Conservation (phyloP, 2,888 invertebrate genomes). For the Dynastes hyllus region DNA sequence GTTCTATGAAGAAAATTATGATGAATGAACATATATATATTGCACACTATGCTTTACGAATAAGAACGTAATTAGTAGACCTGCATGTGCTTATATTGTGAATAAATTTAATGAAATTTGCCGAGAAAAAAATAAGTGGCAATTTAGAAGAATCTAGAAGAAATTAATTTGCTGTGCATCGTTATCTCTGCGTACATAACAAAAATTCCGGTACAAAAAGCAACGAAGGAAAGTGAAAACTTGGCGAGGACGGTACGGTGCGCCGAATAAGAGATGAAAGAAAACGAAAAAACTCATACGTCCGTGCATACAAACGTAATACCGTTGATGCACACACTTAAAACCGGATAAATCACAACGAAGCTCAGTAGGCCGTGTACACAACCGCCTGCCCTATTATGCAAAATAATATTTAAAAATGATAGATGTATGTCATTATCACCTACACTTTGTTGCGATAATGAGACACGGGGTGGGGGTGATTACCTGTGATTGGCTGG, state of each 20-base stretch:
- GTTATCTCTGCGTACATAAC: no score
- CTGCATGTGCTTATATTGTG: no score
- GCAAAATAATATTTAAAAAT: slow-evolving; percentile 48
- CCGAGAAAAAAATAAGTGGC: no score
- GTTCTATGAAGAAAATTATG: no score
- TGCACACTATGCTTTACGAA: no score
- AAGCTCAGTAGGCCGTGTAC: slow-evolving; percentile 46
- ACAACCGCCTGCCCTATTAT: slow-evolving; percentile 46
- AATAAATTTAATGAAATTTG: no score
- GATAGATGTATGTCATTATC: slow-evolving; percentile 49
- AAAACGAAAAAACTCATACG: slow-evolving; percentile 24
- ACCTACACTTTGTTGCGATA: slow-evolving; percentile 49
- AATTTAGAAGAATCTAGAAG: no score
- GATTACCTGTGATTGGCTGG: slow-evolving; percentile 54
- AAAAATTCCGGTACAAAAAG: background rate
- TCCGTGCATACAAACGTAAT: slow-evolving; percentile 10
- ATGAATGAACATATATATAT: no score
- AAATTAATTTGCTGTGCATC: no score
- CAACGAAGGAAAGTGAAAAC: slow-evolving; percentile 40
- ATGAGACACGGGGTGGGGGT: slow-evolving; percentile 52
- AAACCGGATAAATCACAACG: slow-evolving; percentile 46
- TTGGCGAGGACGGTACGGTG: background rate
- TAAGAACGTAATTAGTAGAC: no score
- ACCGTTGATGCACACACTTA: slow-evolving; percentile 30
- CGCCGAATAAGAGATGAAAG: slow-evolving; percentile 19